These are phyloP conservation scores for Brachypodius melanocephalos DNA, from an alignment of 2,113 vertebrate species.

Conservation along the genomic window DNA sequence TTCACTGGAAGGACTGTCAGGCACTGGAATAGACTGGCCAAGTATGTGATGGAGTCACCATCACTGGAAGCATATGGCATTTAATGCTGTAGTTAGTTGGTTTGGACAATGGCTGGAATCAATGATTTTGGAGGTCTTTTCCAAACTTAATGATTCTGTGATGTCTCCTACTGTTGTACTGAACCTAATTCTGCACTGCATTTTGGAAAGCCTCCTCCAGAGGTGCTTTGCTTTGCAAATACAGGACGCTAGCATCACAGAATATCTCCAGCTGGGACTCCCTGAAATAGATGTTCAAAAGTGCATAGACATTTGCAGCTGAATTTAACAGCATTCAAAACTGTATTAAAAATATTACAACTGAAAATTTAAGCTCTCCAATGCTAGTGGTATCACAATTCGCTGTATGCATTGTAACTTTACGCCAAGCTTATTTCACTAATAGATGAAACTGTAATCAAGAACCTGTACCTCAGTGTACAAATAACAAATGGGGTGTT, in stretches of 20 bases:
- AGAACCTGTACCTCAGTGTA: not conserved
- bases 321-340: not conserved
- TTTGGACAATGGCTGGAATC: not conserved
- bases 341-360: not conserved
- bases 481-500: not conserved
- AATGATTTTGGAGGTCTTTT: not conserved
- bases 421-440: not conserved
- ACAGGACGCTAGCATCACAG: not conserved
- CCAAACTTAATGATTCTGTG: not conserved
- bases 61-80: not conserved
- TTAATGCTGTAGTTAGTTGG: not conserved
- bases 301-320: not conserved
- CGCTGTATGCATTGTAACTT: not conserved
- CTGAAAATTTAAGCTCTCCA: not conserved
- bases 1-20: not conserved
- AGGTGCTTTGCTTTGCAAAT: not conserved
- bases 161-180: not conserved
- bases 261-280: not conserved
- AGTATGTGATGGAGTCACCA: not conserved
- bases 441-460: not conserved
- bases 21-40: not conserved
- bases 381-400: not conserved
- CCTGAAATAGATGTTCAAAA: not conserved
- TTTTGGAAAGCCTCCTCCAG: not conserved
- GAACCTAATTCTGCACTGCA: not conserved